Evolutionary conservation across 2,797 vertebrate species (phyloP), one percentile per base, ranked within the genome.

Genomic region (Synanceia verrucosa): DNA sequence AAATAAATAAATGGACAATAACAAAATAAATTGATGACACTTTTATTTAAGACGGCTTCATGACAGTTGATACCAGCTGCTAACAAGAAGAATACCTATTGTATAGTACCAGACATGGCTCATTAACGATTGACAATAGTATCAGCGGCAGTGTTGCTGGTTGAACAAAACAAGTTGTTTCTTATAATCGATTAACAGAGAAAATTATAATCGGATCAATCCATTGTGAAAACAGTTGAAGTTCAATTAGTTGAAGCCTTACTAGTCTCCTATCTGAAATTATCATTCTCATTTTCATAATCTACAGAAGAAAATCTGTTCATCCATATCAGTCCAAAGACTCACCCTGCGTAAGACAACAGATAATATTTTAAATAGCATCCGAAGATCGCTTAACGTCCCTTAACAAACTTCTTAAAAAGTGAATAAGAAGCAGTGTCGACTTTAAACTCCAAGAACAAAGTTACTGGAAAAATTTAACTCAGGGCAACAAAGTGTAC

Each of bases 401-500:
- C 26, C 29, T n/a, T 9, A 5, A 34, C 29, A 19, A 59, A 78
- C 34, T 4, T 46, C 52, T 78, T 52, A 28, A 8, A 21, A 48
- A 51, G 55, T 39, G 57, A 57, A 63, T 9, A 57, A 23, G 9
- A 48, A 52, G 37, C 53, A 44, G 52, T 19, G 9, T 14, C 13
- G 8, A 59, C 61, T 56, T 63, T 18, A 66, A 65, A 65, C 65
- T 26, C 26, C 12, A 13, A 24, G 10, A 66, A 73, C 29, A 64
- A 63, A 67, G 62, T 62, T 47, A 53, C 21, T 77, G 41, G 37
- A 74, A 67, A 76, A 46, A 19, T 19, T 41, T 36, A 44, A 63
- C 55, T 28, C 24, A 12, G 10, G 43, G 55, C 58, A 69, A 28
- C 60, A 57, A 56, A 39, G 21, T 47, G 39, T 43, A 9, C 39